phyloP scores from a whole-genome alignment of 35 echinoderm and acorn worm species.

The Acanthaster planci region DNA sequence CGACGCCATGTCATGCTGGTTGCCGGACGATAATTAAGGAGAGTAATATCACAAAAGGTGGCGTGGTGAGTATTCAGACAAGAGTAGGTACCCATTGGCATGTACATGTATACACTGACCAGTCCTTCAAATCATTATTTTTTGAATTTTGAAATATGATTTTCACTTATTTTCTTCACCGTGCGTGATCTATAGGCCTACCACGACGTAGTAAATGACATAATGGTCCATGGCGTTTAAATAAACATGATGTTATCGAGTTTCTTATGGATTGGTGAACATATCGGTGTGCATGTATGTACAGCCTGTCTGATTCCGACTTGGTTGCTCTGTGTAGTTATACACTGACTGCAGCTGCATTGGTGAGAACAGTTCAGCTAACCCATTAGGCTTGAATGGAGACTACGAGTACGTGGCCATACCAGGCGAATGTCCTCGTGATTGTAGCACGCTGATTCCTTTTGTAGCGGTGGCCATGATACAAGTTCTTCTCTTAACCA shows the following conservation, averaged over 20 bases:
- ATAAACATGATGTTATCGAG: no score
- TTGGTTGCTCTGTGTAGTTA: not conserved
- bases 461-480: constrained; percentile 35
- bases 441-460: constrained; percentile 23
- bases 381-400: not conserved
- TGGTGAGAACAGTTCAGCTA: not conserved
- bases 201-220: no score
- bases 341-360: constrained; percentile 47
- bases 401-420: not conserved
- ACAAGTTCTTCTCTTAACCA: constrained; percentile 12
- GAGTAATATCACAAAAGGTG: no score
- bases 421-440: constrained; percentile 33
- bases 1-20: constrained; percentile 82
- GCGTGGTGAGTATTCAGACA: no score
- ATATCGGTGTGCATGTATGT: not conserved
- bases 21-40: constrained; percentile 20
- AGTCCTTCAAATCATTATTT: no score
- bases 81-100: no score
- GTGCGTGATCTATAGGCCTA: no score
- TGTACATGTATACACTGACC: not conserved
- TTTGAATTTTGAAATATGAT: no score
- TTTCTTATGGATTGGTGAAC: not conserved
- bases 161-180: no score
- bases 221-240: no score
- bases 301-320: no score